These are phyloP conservation scores for Saxicola maurus DNA, from an alignment of 2,797 vertebrate genomes.

Conservation along the genomic window DNA sequence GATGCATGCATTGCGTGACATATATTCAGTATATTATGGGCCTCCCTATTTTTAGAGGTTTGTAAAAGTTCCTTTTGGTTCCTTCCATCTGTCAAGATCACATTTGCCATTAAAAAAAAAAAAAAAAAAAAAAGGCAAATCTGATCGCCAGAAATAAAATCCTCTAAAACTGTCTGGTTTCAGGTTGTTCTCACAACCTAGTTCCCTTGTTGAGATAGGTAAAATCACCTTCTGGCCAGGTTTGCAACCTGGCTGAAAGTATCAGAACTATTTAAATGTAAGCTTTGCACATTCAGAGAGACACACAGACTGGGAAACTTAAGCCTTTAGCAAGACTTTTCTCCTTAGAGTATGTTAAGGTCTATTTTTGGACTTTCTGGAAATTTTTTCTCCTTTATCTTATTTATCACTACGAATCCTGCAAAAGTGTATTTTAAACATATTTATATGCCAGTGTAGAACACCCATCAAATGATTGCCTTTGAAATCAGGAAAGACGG, in stretches of 20 bases:
- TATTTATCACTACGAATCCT: neutral
- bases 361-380: neutral
- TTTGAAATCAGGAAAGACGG: neutral
- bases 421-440: neutral
- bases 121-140: neutral
- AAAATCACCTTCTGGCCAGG: neutral
- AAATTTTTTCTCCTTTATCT: neutral
- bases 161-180: neutral
- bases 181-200: neutral
- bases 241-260: neutral
- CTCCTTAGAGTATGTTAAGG: neutral
- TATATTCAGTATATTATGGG: slow-evolving; percentile 1
- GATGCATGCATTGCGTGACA: neutral
- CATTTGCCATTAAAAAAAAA: neutral
- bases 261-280: neutral
- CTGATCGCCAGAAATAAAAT: slow-evolving; percentile 12
- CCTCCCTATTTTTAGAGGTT: slow-evolving; percentile 52
- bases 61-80: slow-evolving; percentile 44
- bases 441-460: neutral
- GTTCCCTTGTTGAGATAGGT: neutral
- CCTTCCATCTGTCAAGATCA: slow-evolving; percentile 47
- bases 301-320: neutral
- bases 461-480: fast-evolving
- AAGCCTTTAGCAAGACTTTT: neutral
- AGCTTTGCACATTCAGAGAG: neutral